A percentile compares a stretch with the other conserved stretches of the same genome.
Conservation (phyloP, 2,113 vertebrate species). For the Caloenas nicobarica region DNA sequence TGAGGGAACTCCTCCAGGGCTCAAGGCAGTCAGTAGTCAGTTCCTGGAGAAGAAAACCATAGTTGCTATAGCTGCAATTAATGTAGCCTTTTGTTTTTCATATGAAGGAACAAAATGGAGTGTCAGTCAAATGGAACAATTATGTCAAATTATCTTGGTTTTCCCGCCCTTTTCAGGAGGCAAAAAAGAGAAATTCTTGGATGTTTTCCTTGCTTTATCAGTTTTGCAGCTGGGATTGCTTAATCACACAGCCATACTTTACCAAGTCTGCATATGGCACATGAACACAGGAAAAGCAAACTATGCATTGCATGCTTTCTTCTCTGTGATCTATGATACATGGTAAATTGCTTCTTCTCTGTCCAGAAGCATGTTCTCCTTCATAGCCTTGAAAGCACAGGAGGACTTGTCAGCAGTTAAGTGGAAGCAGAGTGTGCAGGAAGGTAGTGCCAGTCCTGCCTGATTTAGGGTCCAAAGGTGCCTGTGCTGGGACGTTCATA, state of each 20-base stretch:
- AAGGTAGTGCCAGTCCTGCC: not conserved
- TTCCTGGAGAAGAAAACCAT: not conserved
- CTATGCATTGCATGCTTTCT: not conserved
- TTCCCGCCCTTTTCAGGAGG: not conserved
- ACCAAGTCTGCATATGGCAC: not conserved
- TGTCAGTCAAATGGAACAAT: not conserved
- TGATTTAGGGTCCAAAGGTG: not conserved
- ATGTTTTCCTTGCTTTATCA: slow-evolving; percentile 38
- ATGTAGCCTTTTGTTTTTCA: not conserved
- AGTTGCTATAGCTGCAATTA: not conserved
- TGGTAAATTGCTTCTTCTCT: not conserved
- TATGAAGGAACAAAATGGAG: not conserved
- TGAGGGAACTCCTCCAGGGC: not conserved
- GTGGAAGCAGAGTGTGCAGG: not conserved
- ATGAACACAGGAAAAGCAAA: slow-evolving; percentile 7
- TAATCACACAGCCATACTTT: slow-evolving; percentile 31
- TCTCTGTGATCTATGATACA: not conserved
- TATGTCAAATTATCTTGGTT: not conserved
- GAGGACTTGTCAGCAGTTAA: accelerated
- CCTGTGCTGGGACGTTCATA: too few relatives aligned
- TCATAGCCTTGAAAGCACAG: not conserved
- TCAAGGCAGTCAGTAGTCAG: not conserved
- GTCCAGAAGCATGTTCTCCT: not conserved
- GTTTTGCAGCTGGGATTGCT: slow-evolving; percentile 29
- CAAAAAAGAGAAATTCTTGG: not conserved